Base-by-base conservation (phyloP, 2,888 invertebrate species). In the Ormyrus nitidulus region DNA sequence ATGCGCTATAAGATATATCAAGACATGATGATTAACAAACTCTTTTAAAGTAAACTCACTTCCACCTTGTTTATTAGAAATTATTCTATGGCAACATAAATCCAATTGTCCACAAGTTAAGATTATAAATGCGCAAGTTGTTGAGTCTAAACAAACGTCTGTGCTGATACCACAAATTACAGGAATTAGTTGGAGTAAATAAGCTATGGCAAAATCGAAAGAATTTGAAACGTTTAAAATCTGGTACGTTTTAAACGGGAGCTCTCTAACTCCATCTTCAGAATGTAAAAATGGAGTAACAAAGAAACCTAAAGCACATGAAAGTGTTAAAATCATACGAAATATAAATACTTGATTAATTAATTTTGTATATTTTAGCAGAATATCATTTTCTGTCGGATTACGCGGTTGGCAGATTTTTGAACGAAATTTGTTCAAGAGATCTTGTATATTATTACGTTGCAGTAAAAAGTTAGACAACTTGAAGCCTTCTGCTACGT, bases 41-140 rank as follows among this genome's bases (percentile, higher is more conserved):
- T 64, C 9, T 11, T 48, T 10, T 2, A 61, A 61, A 19, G 61
- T 9, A 4, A 56, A 34, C 7, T 11, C 9, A 10, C 6, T 6
- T 48, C 6, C n/a, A 13, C 4, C 9, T 10, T 34, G 7, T n/a
- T n/a, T 34, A 8, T 0, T 19, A 11, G 59, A 49, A 34, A 34
- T 34, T 8, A 74, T 44, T 5, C 74, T 48, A 11, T 64, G 49
- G n/a, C 74, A 10, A 13, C 56, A 74, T 9, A 74, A 48, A 1
- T 74, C 65, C 11, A 74, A 1, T 44, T 74, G 74, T 1, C 48
- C 58, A n/a, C 65, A 65, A 2, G 56, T 11, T 3, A 56, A 6
- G 0, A 74, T 48, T 9, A 74, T 19, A 5, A 48, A 74, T 4
- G 10, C 65, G 3, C 56, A 64, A 5, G 10, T 6, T 2, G 10